These are phyloP conservation scores for Lophius piscatorius DNA, from an alignment of 2,113 vertebrate species.

Conservation along the genomic window DNA sequence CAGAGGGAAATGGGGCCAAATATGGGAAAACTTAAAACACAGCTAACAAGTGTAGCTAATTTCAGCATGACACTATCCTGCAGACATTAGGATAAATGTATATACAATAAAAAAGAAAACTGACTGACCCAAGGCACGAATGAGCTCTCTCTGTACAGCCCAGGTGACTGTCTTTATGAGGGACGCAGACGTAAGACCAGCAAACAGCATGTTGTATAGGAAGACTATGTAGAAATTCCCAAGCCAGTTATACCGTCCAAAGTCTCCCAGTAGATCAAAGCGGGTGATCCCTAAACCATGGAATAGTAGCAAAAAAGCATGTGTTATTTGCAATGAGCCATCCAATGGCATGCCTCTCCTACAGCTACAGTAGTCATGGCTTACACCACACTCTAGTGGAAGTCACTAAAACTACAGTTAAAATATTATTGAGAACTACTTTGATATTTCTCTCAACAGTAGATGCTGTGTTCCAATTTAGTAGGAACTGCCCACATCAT, in stretches of 20 bases:
- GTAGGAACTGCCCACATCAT: neutral
- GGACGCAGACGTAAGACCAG: slow-evolving; percentile 91
- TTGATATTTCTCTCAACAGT: too few relatives aligned
- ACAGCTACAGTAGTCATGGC: neutral
- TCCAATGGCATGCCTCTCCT: neutral
- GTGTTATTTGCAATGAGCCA: neutral
- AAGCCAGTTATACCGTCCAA: slow-evolving; percentile 95
- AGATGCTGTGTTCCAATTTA: neutral
- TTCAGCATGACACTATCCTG: slow-evolving; percentile 10
- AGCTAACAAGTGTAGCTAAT: slow-evolving; percentile 29
- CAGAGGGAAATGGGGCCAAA: slow-evolving; percentile 74
- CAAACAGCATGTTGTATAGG: slow-evolving; percentile 95
- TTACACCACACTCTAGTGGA: slow-evolving; percentile 63
- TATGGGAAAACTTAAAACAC: slow-evolving; percentile 62
- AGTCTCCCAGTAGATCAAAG: slow-evolving; percentile 95
- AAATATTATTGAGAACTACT: neutral
- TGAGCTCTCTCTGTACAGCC: slow-evolving; percentile 90
- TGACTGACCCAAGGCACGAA: slow-evolving; percentile 92
- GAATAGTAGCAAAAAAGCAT: neutral
- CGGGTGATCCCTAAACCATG: slow-evolving; percentile 88
- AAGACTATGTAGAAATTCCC: slow-evolving; percentile 96
- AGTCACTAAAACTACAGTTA: slow-evolving; percentile 39
- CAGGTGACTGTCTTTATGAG: slow-evolving; percentile 93
- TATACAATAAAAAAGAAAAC: neutral
- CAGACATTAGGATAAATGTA: neutral